These are phyloP conservation scores for Xanthorhoe designata DNA, from an alignment of 2,888 invertebrate genomes.

Conservation along the genomic window DNA sequence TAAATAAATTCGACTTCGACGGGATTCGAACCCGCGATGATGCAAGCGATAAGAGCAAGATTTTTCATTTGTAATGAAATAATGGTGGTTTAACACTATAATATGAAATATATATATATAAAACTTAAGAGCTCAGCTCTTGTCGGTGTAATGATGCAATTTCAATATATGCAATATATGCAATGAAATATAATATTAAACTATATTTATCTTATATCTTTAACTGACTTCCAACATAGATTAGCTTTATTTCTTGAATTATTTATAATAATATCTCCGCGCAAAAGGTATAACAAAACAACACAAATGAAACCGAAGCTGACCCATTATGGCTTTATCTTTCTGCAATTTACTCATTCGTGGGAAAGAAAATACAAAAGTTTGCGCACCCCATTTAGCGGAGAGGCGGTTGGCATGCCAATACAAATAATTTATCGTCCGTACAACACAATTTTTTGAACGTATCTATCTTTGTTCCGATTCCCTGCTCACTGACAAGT, in stretches of 20 bases:
- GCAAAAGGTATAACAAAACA: conserved; percentile 1
- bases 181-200: no score
- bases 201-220: no score
- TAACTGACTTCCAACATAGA: no score
- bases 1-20: no score
- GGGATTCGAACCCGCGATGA: no score
- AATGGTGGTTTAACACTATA: no score
- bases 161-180: no score
- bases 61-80: no score
- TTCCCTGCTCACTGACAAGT: conserved; percentile 10
- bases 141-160: no score
- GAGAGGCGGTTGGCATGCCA: conserved; percentile 32
- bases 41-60: no score
- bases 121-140: no score
- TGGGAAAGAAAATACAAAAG: conserved; percentile 17
- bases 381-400: conserved; percentile 27
- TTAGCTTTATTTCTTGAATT: neutral
- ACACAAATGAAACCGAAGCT: conserved; percentile 3
- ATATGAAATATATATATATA: no score
- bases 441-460: conserved; percentile 43
- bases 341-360: conserved; percentile 12
- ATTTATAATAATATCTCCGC: neutral
- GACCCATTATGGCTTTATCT: conserved; percentile 9
- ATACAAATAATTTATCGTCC: conserved; percentile 48
- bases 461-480: conserved; percentile 14